phyloP scores from a whole-genome alignment of 2,888 invertebrate genomes.

The Asteroscopus sphinx region DNA sequence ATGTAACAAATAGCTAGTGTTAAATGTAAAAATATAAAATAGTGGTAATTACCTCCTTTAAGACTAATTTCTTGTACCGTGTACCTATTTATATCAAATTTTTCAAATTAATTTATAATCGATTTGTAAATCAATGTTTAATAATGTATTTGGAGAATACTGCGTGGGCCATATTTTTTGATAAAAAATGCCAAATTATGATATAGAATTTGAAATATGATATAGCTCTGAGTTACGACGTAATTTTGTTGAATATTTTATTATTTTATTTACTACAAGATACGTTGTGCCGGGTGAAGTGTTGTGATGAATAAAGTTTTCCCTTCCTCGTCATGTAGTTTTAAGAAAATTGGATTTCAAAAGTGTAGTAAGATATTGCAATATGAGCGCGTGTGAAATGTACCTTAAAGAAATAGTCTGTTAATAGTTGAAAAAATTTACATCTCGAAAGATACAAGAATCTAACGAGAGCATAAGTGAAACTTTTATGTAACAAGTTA shows the following conservation, averaged over 20 bases:
- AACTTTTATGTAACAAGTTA: slow-evolving; percentile 63
- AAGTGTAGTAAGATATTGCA: slow-evolving; percentile 60
- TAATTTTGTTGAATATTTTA: slow-evolving; percentile 44
- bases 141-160: slow-evolving; percentile 71
- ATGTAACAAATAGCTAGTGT: slow-evolving; percentile 81
- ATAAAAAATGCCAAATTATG: slow-evolving; percentile 79
- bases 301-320: slow-evolving; percentile 61
- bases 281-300: slow-evolving; percentile 45
- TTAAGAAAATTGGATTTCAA: slow-evolving; percentile 64
- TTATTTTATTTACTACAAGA: slow-evolving; percentile 42
- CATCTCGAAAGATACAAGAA: slow-evolving; percentile 36
- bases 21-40: slow-evolving; percentile 81
- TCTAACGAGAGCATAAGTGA: slow-evolving; percentile 39
- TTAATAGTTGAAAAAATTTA: slow-evolving; percentile 51
- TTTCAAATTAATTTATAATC: slow-evolving; percentile 75
- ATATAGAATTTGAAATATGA: slow-evolving; percentile 60
- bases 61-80: slow-evolving; percentile 75
- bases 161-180: slow-evolving; percentile 74
- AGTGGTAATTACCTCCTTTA: slow-evolving; percentile 77
- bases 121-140: slow-evolving; percentile 65
- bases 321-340: slow-evolving; percentile 55
- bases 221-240: slow-evolving; percentile 63
- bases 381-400: slow-evolving; percentile 73
- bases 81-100: slow-evolving; percentile 70
- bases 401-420: slow-evolving; percentile 70